These are phyloP conservation scores for Syndactyla subalaris DNA, from an alignment of 2,797 vertebrate species.

Conservation along the genomic window DNA sequence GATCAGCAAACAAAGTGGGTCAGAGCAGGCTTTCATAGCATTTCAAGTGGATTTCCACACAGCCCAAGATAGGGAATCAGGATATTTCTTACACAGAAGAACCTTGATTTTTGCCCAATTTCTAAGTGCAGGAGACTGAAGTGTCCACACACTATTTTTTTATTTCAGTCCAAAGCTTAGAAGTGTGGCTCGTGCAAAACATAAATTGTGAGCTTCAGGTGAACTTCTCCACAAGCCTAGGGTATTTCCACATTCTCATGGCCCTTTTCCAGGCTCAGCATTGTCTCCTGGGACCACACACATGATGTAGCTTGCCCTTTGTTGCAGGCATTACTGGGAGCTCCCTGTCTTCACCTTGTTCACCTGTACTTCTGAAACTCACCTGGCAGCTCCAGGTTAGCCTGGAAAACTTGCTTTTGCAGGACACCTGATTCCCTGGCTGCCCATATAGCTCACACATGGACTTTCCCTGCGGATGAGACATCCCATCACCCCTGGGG, in stretches of 20 bases:
- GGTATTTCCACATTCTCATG: neutral
- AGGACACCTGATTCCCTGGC: rapidly evolving
- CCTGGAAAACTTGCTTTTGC: rapidly evolving
- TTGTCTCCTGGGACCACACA: rapidly evolving
- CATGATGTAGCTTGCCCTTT: neutral
- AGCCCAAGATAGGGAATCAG: neutral
- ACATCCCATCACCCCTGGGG: neutral
- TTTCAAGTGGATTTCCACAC: neutral
- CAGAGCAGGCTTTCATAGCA: neutral
- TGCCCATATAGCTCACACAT: rapidly evolving
- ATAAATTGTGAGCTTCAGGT: neutral
- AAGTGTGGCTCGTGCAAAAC: neutral
- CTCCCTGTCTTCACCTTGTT: neutral
- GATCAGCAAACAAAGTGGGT: constrained; percentile 17
- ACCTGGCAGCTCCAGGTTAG: neutral
- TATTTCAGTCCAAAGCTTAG: neutral
- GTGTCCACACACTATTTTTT: neutral
- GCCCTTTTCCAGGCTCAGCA: neutral
- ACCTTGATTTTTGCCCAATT: neutral
- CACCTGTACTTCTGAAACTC: neutral
- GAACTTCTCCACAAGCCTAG: neutral
- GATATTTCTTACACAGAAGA: neutral
- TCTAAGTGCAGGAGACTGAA: neutral
- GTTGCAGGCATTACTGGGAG: neutral
- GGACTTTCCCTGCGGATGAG: neutral